Evolutionary conservation across 2,888 invertebrate genomes (phyloP), one percentile per base, ranked within the genome.

Genomic region (Biston stratarius): DNA sequence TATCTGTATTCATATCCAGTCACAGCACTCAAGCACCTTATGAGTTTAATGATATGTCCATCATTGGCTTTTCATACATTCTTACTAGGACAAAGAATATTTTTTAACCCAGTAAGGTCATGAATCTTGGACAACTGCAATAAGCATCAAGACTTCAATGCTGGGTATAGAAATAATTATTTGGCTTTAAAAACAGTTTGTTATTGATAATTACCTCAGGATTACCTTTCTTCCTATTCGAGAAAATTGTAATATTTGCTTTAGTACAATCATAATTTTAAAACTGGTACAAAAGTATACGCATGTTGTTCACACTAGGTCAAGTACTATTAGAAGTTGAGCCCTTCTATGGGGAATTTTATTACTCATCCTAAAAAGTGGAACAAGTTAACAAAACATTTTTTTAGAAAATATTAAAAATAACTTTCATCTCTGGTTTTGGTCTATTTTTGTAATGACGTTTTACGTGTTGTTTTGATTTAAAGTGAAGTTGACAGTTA

Each of bases 241-340:
- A 87, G 83, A 89, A 84, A 87, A 85, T 84, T 81, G 82, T 85
- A 87, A 83, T 83, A 84, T 89, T 88, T 90, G 87, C 91, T 83
- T 88, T 90, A 85, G 71, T 86, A 89, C 83, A 91, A 89, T 88
- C 93, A 93, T 93, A 91, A 89, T 93, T 92, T 64, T 11, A 58
- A n/a, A 64, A 86, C 83, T 83, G 83, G 85, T 85, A 80, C 81
- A 77, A 69, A 79, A 82, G 76, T 73, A 80, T 82, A 76, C 74
- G 71, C 78, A 78, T 73, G 75, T 80, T 77, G 80, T 77, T 78
- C 79, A 83, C 83, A 81, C 73, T 72, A 71, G 77, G 74, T 70
- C 74, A 77, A 81, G 79, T 77, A 79, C 70, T 81, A 82, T 70
- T 72, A 75, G 74, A 81, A 77, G 75, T 76, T 74, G 73, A 78